Evolutionary conservation across 1,140 invertebrate genomes (phyloP).

Genomic region (Yoshiicerus persimilis): DNA sequence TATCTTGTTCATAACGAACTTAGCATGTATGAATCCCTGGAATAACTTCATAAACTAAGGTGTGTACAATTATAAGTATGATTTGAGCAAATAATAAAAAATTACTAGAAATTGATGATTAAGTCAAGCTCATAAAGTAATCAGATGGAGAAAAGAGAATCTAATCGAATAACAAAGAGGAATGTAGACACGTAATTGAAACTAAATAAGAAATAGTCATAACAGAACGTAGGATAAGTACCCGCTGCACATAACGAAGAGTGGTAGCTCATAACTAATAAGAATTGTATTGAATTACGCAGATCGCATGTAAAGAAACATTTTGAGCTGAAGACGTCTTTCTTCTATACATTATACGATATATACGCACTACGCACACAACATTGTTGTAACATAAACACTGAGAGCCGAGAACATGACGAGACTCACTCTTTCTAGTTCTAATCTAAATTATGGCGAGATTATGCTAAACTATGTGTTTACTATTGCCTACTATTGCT

Average conservation of each 20-base stretch:
- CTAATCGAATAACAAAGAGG: conserved; percentile 17
- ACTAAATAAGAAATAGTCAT: not conserved
- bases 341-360: not conserved
- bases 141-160: not conserved
- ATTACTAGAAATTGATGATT: not conserved
- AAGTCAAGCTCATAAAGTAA: conserved; percentile 3
- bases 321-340: not conserved
- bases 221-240: not conserved
- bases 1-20: not conserved
- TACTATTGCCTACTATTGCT: conserved; percentile 10
- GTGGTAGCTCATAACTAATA: conserved; percentile 19
- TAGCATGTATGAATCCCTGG: not conserved
- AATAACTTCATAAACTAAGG: no score
- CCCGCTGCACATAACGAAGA: not conserved
- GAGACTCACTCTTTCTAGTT: not conserved
- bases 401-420: not conserved
- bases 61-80: not conserved
- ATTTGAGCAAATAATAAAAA: conserved; percentile 18
- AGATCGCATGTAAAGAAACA: conserved; percentile 7
- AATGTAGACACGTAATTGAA: conserved; percentile 15
- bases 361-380: not conserved
- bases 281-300: not conserved
- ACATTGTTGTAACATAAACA: not conserved
- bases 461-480: conserved; percentile 26
- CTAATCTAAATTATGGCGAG: conserved; percentile 27